Evolutionary conservation across 2,888 invertebrate genomes (phyloP), one percentile per base, ranked within the genome.

Genomic region (Noctua comes): DNA sequence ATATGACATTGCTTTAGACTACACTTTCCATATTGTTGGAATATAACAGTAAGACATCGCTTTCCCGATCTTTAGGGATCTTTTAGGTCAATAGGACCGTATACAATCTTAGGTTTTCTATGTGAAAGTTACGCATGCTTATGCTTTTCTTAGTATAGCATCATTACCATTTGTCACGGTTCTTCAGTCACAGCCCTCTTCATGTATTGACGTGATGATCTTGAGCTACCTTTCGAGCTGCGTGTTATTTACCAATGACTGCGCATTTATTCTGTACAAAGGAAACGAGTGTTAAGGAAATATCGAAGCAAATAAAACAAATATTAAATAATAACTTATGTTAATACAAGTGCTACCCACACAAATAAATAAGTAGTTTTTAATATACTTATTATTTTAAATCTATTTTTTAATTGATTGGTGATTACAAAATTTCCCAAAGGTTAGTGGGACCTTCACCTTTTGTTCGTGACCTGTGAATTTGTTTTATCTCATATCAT

Each of bases 81-180:
- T 77, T 83, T n/a, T 65, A 83, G 80, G 82, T 76, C 70, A 86
- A 80, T 80, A 83, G 79, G 76, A 88, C 88, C 91, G 87, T 88
- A 80, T 74, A 91, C 31, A 93, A 93, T 91, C 68, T 75, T 84
- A 82, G 86, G 82, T 82, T 92, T 90, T 91, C 90, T 88, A 87
- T 88, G 90, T 90, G 93, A 93, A 93, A 93, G 92, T 88, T 76
- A 76, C 68, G 80, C 74, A 40, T 66, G 36, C 75, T 73, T 77
- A 79, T 77, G 82, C 86, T 86, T 82, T 85, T 86, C 87, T 86
- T 83, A 85, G 84, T 79, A 80, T 8, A 68, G 36, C 62, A 65
- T 65, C 82, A 88, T 89, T 80, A 85, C 77, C 75, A 85, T 91
- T 86, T 78, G 73, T 84, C 70, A 79, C 16, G 87, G 86, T 76